Conservation (phyloP, 2,797 vertebrate species). For the Acrossocheilus wenchowensis region DNA sequence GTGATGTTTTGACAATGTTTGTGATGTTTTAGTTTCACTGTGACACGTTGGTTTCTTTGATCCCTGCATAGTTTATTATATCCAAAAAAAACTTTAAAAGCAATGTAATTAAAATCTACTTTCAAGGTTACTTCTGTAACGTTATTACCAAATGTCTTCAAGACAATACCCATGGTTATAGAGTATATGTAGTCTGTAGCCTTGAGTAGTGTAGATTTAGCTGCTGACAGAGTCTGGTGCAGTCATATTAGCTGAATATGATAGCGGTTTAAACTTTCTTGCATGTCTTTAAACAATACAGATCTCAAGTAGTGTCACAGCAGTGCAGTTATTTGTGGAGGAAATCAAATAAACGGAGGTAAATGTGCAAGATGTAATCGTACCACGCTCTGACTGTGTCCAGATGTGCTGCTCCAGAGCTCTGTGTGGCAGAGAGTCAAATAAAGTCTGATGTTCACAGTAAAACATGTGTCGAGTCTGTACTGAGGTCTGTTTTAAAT, state of each 20-base stretch:
- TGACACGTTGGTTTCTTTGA: not conserved
- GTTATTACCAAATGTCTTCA: slow-evolving; percentile 67
- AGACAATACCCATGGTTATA: slow-evolving; percentile 57
- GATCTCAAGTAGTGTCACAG: slow-evolving; percentile 62
- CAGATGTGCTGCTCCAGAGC: slow-evolving; percentile 2
- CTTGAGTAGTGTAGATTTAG: slow-evolving; percentile 52
- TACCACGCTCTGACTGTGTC: not conserved
- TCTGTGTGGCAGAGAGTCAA: not conserved
- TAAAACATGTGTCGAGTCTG: not conserved
- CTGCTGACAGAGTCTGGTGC: slow-evolving; percentile 58
- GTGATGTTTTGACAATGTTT: not conserved
- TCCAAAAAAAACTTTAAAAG: not conserved
- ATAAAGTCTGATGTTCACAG: slow-evolving; percentile 24
- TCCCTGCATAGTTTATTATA: not conserved
- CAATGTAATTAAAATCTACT: not conserved
- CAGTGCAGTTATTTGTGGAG: slow-evolving; percentile 50
- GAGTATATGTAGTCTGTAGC: slow-evolving; percentile 8
- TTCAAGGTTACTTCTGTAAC: slow-evolving; percentile 37
- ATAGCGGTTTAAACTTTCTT: slow-evolving; percentile 61
- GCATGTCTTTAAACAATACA: slow-evolving; percentile 75
- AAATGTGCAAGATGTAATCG: slow-evolving; percentile 9
- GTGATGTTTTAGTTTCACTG: slow-evolving; percentile 1
- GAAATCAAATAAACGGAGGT: not conserved
- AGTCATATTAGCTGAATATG: slow-evolving; percentile 64
- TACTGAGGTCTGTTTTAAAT: not conserved